These are phyloP conservation scores for Bedellia somnulentella DNA, from an alignment of 2,888 invertebrate genomes.

Conservation along the genomic window DNA sequence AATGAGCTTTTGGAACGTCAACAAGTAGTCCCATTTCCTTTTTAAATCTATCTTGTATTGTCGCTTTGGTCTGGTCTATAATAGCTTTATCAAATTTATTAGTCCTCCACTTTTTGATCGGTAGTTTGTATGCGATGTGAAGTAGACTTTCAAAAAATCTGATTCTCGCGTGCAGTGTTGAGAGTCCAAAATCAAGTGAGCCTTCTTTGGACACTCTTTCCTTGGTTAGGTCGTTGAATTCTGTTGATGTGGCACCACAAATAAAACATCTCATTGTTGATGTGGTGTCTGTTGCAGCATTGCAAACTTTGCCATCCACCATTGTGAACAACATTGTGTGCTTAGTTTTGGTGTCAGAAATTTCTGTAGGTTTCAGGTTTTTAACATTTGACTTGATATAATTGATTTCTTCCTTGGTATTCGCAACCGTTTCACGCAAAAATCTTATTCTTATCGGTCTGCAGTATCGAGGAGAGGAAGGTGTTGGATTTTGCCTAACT, in stretches of 20 bases:
- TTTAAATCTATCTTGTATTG: slow-evolving; percentile 4
- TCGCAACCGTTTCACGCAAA: not conserved
- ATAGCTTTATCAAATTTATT: slow-evolving; percentile 1
- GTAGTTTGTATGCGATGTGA: slow-evolving; percentile 12
- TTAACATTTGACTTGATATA: not conserved
- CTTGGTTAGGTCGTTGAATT: too few relatives aligned
- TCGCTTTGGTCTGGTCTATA: slow-evolving; percentile 3
- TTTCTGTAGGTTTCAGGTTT: not conserved
- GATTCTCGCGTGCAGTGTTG: too few relatives aligned
- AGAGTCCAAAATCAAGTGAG: slow-evolving; percentile 3
- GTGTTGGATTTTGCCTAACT: not conserved
- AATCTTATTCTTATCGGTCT: not conserved
- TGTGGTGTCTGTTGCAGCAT: slow-evolving; percentile 6
- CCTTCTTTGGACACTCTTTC: not conserved
- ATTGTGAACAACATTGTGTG: too few relatives aligned
- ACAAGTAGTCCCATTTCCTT: slow-evolving; percentile 4
- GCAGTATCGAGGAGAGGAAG: too few relatives aligned
- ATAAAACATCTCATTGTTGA: slow-evolving; percentile 11
- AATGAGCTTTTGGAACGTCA: slow-evolving; percentile 1
- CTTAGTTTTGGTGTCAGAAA: slow-evolving; percentile 4
- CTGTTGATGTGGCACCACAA: too few relatives aligned
- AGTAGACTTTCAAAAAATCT: slow-evolving; percentile 5
- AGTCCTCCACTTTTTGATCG: slow-evolving; percentile 11
- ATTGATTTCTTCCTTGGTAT: not conserved
- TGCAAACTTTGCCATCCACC: slow-evolving; percentile 14